phyloP scores from a whole-genome alignment of 2,113 vertebrate species.

The Hemibates koningsi region DNA sequence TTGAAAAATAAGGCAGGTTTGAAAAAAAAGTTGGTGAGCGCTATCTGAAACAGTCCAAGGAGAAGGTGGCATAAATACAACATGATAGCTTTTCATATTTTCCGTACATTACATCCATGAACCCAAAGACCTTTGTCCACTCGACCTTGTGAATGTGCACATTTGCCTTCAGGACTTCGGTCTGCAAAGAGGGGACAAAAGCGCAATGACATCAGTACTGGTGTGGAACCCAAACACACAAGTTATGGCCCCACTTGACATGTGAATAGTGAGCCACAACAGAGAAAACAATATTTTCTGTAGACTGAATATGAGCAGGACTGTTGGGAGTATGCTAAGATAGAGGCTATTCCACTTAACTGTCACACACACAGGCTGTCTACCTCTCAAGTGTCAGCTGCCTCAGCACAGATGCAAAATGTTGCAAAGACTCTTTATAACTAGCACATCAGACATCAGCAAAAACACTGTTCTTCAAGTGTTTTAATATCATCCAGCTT shows the following conservation, averaged over 20 bases:
- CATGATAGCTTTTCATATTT: not conserved
- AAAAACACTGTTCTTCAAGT: not conserved
- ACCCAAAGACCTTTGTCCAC: conserved; percentile 35
- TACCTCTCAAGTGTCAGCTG: not conserved
- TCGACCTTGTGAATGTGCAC: conserved; percentile 54
- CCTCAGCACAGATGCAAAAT: not conserved
- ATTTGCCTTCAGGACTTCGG: conserved; percentile 47
- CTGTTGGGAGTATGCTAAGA: not conserved
- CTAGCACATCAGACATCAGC: not conserved
- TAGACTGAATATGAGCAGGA: not conserved
- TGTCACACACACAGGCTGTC: not conserved
- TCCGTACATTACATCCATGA: conserved; percentile 24
- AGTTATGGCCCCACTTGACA: conserved; percentile 62
- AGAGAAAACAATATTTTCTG: not conserved
- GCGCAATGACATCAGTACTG: conserved; percentile 37
- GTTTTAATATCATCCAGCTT: not conserved
- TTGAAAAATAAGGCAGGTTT: not conserved
- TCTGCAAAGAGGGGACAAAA: conserved; percentile 41
- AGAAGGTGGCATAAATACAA: not conserved
- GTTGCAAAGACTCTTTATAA: not conserved
- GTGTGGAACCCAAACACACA: conserved; percentile 30
- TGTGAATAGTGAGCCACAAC: conserved; percentile 14
- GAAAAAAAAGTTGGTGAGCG: not conserved
- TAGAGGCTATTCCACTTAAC: not conserved
- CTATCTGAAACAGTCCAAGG: not conserved